Evolutionary conservation across 1,140 invertebrate species (phyloP).

Genomic region (Zaprionus taronus): DNA sequence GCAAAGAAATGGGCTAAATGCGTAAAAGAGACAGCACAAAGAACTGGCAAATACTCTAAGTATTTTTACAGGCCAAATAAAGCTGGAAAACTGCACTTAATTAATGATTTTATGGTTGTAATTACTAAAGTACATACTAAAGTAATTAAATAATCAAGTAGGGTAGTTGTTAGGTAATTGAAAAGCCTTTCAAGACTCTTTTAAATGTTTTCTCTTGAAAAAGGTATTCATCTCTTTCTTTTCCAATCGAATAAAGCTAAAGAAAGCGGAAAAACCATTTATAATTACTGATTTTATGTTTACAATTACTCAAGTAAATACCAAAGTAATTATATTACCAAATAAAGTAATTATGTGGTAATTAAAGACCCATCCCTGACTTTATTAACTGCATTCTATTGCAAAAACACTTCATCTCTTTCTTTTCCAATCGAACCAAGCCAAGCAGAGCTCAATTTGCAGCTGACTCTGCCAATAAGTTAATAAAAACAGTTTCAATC

Average conservation of each 20-base stretch:
- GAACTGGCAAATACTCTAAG: not conserved
- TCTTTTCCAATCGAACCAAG: not conserved
- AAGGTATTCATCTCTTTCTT: too few species aligned
- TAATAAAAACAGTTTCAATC: slow-evolving; percentile 1
- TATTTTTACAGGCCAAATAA: not conserved
- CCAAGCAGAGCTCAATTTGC: not conserved
- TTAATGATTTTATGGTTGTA: not conserved
- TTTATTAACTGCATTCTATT: not conserved
- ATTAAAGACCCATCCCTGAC: not conserved
- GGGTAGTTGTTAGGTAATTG: not conserved
- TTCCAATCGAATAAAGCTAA: not conserved
- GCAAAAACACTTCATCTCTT: not conserved
- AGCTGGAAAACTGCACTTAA: not conserved
- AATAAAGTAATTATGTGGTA: not conserved
- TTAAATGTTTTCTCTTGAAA: too few species aligned
- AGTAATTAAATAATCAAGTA: not conserved
- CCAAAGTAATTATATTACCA: not conserved
- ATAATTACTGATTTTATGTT: not conserved
- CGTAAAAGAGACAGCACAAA: not conserved
- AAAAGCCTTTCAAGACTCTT: not conserved
- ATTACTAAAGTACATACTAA: not conserved
- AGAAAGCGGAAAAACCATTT: not conserved
- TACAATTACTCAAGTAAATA: not conserved
- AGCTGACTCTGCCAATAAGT: not conserved
- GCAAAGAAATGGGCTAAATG: slow-evolving; percentile 19